These are phyloP conservation scores for Liolophura sinensis DNA, from an alignment of 1,140 invertebrate genomes.

Conservation along the genomic window DNA sequence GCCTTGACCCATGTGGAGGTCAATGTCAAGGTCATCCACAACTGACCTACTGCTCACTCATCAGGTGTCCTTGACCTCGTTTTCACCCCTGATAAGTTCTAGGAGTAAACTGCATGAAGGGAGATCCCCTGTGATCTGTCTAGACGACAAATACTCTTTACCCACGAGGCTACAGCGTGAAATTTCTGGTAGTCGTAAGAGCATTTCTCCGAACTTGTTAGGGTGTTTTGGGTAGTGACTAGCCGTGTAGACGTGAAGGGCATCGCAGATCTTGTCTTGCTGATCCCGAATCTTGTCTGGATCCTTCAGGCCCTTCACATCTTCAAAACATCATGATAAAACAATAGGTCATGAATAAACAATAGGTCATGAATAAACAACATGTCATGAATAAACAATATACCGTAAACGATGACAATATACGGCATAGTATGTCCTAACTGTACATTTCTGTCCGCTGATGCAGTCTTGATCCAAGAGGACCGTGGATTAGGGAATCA, in stretches of 20 bases:
- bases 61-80: conserved; percentile 21
- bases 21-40: too few relatives aligned
- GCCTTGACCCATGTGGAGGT: too few relatives aligned
- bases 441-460: too few relatives aligned
- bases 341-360: background rate
- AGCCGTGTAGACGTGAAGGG: conserved; percentile 87
- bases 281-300: conserved; percentile 88
- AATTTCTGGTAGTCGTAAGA: conserved; percentile 90
- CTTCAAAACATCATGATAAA: conserved; percentile 58
- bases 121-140: conserved; percentile 68
- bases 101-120: conserved; percentile 93
- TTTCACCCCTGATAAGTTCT: conserved; percentile 77
- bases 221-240: conserved; percentile 89
- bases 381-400: too few relatives aligned
- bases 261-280: conserved; percentile 91
- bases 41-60: background rate
- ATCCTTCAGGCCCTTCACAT: conserved; percentile 89
- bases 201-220: conserved; percentile 91
- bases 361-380: background rate
- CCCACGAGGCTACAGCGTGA: conserved; percentile 92
- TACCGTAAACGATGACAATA: too few relatives aligned
- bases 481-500: too few relatives aligned
- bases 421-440: too few relatives aligned
- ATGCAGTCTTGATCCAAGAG: too few relatives aligned
- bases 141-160: conserved; percentile 69